phyloP scores from a whole-genome alignment of 2,888 invertebrate genomes.

The Margaritifera margaritifera region DNA sequence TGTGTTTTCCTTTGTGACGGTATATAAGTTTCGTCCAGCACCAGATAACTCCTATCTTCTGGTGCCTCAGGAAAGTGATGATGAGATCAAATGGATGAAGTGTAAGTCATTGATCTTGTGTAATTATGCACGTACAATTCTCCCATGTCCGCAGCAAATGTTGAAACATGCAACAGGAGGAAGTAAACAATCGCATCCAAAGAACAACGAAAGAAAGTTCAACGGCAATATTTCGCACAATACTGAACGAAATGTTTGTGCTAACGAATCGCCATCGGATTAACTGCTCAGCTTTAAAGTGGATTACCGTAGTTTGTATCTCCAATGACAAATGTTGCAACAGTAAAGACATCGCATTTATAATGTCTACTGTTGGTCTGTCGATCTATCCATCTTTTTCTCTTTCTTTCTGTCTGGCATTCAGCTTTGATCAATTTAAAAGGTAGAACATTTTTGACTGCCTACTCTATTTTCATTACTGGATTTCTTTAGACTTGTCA shows the following conservation, averaged over 20 bases:
- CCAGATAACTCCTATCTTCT: conserved; percentile 96
- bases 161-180: no score
- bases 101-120: no score
- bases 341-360: no score
- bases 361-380: no score
- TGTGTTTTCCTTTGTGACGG: conserved; percentile 95
- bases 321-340: no score
- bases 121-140: conserved; percentile 51
- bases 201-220: not conserved
- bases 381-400: not conserved
- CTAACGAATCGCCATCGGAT: no score
- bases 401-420: not conserved
- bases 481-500: not conserved
- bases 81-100: conserved; percentile 80
- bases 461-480: not conserved
- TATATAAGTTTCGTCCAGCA: conserved; percentile 94
- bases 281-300: no score
- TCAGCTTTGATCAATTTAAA: not conserved
- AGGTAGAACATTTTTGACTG: not conserved
- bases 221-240: not conserved
- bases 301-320: no score
- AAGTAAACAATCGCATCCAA: not conserved
- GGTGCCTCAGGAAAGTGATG: conserved; percentile 80
- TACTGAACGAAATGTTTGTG: no score
- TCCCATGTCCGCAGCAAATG: not conserved